Conservation (phyloP, 2,888 invertebrate genomes). For the Troides oblongomaculatus region DNA sequence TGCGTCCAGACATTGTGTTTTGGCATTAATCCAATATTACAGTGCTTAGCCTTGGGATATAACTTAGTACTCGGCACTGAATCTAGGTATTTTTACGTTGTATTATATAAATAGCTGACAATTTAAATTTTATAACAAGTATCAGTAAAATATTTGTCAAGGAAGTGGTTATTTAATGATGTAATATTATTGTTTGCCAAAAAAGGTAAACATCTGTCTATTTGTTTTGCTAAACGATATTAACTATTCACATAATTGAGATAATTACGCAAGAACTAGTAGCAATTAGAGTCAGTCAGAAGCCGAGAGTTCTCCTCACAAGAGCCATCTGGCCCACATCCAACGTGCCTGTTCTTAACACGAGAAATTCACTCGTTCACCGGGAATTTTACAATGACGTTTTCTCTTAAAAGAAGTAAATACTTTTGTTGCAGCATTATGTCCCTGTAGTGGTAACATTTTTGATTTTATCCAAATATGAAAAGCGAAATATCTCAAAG, state of each 20-base stretch:
- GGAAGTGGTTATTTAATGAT: slow-evolving; percentile 1
- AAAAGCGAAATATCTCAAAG: slow-evolving; percentile 17
- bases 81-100: slow-evolving; percentile 28
- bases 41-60: slow-evolving; percentile 50
- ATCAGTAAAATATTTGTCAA: slow-evolving; percentile 16
- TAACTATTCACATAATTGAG: slow-evolving; percentile 50
- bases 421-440: slow-evolving; percentile 17
- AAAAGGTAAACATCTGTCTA: slow-evolving; percentile 34
- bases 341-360: slow-evolving; percentile 65
- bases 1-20: slow-evolving; percentile 63
- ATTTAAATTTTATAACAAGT: slow-evolving; percentile 30
- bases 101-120: slow-evolving; percentile 30
- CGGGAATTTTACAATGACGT: slow-evolving; percentile 49
- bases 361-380: slow-evolving; percentile 52
- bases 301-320: slow-evolving; percentile 61
- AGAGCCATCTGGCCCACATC: slow-evolving; percentile 73
- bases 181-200: slow-evolving; percentile 20
- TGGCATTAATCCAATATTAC: slow-evolving; percentile 63
- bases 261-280: slow-evolving; percentile 72
- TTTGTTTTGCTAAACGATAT: slow-evolving; percentile 43
- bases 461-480: slow-evolving; percentile 22
- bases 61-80: slow-evolving; percentile 42
- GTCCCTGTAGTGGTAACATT: slow-evolving; percentile 16
- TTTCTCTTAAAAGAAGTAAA: slow-evolving; percentile 43
- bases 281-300: slow-evolving; percentile 73